These are phyloP conservation scores for Galendromus occidentalis DNA, from an alignment of 1,140 invertebrate genomes.

Conservation along the genomic window DNA sequence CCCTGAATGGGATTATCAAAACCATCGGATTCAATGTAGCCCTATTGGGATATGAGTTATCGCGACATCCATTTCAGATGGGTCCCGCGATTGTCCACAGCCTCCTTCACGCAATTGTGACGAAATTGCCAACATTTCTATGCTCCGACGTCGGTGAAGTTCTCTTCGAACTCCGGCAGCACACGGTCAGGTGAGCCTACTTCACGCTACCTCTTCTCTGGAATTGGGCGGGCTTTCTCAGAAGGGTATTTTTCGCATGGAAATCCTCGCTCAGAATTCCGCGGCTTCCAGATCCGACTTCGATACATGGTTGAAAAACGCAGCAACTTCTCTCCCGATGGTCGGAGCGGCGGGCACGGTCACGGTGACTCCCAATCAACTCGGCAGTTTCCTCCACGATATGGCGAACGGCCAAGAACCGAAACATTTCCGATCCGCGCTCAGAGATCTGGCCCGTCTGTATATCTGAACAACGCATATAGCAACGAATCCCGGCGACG, in stretches of 20 bases:
- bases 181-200: too few species aligned
- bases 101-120: background rate
- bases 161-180: background rate
- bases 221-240: too few species aligned
- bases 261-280: too few species aligned
- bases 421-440: background rate
- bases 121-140: background rate
- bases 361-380: background rate
- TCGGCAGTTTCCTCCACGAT: background rate
- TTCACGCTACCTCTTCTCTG: too few species aligned
- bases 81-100: background rate
- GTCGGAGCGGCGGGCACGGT: background rate
- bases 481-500: too few species aligned
- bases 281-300: background rate
- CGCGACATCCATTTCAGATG: background rate
- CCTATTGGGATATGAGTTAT: too few species aligned
- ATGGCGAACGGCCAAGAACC: background rate
- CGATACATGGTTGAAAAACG: background rate
- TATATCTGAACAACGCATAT: background rate
- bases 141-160: background rate
- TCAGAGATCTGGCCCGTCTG: background rate
- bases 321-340: background rate
- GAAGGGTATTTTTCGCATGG: too few species aligned
- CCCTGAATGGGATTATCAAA: too few species aligned
- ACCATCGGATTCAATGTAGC: too few species aligned